A percentile compares a stretch with the other conserved stretches of the same genome.
These are phyloP conservation scores for Clusia tigrina DNA, from an alignment of 2,888 invertebrate species.

Conservation along the genomic window DNA sequence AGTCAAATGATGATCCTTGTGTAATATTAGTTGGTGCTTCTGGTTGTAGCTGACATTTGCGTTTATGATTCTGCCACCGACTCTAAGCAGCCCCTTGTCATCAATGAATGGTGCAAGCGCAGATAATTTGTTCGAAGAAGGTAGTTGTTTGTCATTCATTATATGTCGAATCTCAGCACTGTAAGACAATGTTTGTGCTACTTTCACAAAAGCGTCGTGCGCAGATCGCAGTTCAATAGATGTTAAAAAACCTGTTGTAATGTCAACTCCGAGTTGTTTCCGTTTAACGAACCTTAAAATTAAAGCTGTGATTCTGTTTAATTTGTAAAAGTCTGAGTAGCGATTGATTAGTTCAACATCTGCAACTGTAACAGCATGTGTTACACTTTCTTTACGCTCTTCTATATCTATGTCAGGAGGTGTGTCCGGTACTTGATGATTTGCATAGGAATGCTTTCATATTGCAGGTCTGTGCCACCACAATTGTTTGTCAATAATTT, in stretches of 20 bases:
- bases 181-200: conserved; percentile 20
- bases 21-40: conserved; percentile 34
- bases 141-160: conserved; percentile 15
- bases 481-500: conserved; percentile 16
- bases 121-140: conserved; percentile 20
- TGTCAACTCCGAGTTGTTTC: neutral
- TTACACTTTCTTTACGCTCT: conserved; percentile 19
- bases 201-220: conserved; percentile 17
- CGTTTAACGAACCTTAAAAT: conserved; percentile 23
- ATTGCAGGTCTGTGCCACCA: conserved; percentile 32
- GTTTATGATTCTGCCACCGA: conserved; percentile 34
- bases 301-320: conserved; percentile 22
- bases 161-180: conserved; percentile 19
- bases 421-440: neutral
- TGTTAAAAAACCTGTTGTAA: conserved; percentile 14
- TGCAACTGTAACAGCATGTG: neutral
- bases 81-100: conserved; percentile 28
- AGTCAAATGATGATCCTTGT: conserved; percentile 29
- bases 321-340: conserved; percentile 19
- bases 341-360: conserved; percentile 19
- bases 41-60: conserved; percentile 28
- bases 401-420: conserved; percentile 6
- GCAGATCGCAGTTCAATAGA: conserved; percentile 18
- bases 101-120: conserved; percentile 33
- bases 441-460: neutral